Evolutionary conservation across 2,797 vertebrate species (phyloP).

Genomic region (Neosilurus mollespiculum): DNA sequence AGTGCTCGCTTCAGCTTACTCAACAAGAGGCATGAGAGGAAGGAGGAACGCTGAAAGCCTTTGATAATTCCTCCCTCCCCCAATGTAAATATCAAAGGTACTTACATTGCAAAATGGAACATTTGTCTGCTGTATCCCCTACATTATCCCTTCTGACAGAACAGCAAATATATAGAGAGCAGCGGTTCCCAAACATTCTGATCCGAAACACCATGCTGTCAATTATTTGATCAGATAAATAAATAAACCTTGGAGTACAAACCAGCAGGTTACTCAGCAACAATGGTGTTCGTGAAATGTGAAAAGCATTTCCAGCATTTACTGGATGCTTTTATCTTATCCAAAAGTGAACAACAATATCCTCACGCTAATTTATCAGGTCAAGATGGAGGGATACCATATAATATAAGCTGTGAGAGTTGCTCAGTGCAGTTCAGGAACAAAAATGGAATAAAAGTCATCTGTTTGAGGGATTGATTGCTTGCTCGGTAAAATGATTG

Average conservation of each 20-base stretch:
- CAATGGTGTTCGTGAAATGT: not conserved
- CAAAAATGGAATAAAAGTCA: not conserved
- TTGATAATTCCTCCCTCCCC: slow-evolving; percentile 38
- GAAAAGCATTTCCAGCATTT: not conserved
- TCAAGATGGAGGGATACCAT: not conserved
- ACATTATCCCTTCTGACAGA: slow-evolving; percentile 11
- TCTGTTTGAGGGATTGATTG: not conserved
- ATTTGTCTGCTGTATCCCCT: slow-evolving; percentile 19
- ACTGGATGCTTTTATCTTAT: not conserved
- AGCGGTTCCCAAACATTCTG: not conserved
- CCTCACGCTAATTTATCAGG: not conserved
- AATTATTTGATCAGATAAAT: slow-evolving; percentile 8
- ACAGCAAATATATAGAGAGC: not conserved
- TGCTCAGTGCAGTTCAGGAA: not conserved
- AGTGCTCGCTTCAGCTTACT: slow-evolving; percentile 19
- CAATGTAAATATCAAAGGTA: slow-evolving; percentile 38
- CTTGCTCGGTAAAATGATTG: not conserved
- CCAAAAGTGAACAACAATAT: not conserved
- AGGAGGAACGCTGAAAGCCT: slow-evolving; percentile 39
- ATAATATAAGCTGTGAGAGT: not conserved
- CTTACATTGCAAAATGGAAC: slow-evolving; percentile 40
- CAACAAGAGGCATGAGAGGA: slow-evolving; percentile 26
- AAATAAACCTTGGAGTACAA: not conserved
- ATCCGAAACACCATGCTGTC: not conserved
- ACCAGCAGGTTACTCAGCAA: not conserved